phyloP scores from a whole-genome alignment of 2,113 vertebrate species.

The Pachyramphus minor region DNA sequence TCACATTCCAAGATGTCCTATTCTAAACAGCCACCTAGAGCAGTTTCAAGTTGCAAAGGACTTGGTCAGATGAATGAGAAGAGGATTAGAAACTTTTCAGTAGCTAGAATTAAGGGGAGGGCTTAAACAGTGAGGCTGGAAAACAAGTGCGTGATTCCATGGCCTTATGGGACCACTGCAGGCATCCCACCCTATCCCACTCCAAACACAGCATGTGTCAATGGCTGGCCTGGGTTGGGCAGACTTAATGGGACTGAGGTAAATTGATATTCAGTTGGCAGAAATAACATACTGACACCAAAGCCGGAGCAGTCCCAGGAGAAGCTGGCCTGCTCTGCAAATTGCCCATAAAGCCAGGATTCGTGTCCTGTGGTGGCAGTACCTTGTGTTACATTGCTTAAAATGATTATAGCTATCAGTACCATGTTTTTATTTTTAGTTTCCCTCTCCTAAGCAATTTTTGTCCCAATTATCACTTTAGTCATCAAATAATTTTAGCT shows the following conservation, averaged over 20 bases:
- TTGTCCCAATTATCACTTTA: conserved; percentile 45
- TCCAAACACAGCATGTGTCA: not conserved
- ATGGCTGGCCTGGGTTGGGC: not conserved
- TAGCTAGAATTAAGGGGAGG: not conserved
- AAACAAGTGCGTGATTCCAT: not conserved
- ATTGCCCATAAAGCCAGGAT: conserved; percentile 2
- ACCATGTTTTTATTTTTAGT: conserved; percentile 43
- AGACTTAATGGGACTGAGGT: not conserved
- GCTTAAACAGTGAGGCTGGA: not conserved
- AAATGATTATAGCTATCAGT: conserved; percentile 29
- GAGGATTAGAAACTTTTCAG: not conserved
- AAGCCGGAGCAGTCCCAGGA: not conserved
- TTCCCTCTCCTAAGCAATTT: conserved; percentile 31
- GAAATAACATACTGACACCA: not conserved
- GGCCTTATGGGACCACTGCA: not conserved
- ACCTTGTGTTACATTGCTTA: not conserved
- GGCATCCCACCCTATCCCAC: not conserved
- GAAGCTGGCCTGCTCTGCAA: not conserved
- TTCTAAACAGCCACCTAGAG: not conserved
- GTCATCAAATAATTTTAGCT: conserved; percentile 50
- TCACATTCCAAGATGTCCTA: not conserved
- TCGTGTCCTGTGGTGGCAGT: not conserved
- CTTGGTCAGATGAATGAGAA: not conserved
- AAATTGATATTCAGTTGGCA: not conserved
- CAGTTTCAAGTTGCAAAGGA: not conserved